Conservation (phyloP, 2,797 vertebrate genomes). For the Hipposideros larvatus region DNA sequence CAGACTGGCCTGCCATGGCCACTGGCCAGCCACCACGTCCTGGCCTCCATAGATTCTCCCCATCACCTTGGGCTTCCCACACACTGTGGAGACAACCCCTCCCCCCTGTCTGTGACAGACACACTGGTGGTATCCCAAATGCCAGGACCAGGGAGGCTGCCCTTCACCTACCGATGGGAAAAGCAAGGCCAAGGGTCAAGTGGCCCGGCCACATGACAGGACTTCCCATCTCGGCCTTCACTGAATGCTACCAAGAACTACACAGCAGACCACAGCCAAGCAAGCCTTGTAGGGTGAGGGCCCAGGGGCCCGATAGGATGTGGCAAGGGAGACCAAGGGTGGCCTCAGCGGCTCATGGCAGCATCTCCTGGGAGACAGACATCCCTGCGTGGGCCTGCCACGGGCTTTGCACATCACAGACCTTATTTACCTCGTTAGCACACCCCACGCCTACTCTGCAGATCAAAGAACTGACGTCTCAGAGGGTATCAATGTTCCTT, state of each 20-base stretch:
- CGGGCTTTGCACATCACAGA: background rate
- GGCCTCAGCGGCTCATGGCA: background rate
- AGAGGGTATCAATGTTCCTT: background rate
- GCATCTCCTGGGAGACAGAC: too few species aligned
- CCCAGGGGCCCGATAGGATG: too few species aligned
- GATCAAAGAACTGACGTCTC: background rate
- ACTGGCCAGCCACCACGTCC: constrained; percentile 76
- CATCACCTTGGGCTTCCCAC: constrained; percentile 46
- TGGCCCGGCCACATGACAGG: background rate
- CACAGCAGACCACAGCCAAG: background rate
- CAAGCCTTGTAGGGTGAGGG: background rate
- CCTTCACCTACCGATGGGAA: background rate
- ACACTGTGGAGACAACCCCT: constrained; percentile 59
- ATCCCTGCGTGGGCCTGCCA: background rate
- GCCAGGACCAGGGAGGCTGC: background rate
- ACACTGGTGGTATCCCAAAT: background rate
- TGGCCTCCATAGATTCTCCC: constrained; percentile 79
- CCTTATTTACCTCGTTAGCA: background rate
- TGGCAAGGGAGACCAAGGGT: background rate
- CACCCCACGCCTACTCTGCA: background rate
- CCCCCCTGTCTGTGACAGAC: background rate
- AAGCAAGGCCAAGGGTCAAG: background rate
- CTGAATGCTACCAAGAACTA: background rate
- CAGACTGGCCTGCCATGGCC: constrained; percentile 91
- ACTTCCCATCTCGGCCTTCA: background rate